Evolutionary conservation across 2,797 vertebrate species (phyloP).

Genomic region (Mastacembelus armatus): DNA sequence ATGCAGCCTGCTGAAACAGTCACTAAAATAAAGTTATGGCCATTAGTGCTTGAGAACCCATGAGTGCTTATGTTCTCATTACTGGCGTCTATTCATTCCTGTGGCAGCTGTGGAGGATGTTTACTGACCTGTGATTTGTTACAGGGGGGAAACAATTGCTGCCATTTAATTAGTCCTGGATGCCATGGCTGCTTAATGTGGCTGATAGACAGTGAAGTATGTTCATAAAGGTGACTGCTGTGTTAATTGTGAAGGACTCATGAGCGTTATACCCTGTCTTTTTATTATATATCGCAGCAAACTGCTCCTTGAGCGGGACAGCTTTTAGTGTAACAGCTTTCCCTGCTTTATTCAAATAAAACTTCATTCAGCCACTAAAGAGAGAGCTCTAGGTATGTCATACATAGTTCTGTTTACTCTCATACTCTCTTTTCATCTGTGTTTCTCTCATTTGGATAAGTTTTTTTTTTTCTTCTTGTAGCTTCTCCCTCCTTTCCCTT

Average conservation of each 20-base stretch:
- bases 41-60: constrained; percentile 52
- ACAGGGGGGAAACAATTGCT: constrained; percentile 35
- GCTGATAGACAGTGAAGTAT: constrained; percentile 19
- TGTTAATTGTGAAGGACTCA: background rate
- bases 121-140: constrained; percentile 65
- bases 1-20: constrained; percentile 42
- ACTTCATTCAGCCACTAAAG: constrained; percentile 11
- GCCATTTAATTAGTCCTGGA: constrained; percentile 39
- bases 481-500: background rate
- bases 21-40: constrained; percentile 47
- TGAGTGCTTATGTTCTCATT: constrained; percentile 59
- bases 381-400: background rate
- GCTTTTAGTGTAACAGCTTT: constrained; percentile 21
- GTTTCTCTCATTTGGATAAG: background rate
- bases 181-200: constrained; percentile 1
- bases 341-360: constrained; percentile 27
- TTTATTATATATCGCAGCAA: background rate
- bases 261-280: background rate
- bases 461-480: background rate
- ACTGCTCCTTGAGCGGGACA: constrained; percentile 19
- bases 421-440: background rate
- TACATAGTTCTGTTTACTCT: constrained; percentile 1
- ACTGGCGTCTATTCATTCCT: constrained; percentile 58
- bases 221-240: constrained; percentile 7
- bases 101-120: constrained; percentile 53